These are phyloP conservation scores for Todiramphus saurophagus DNA, from an alignment of 2,113 vertebrate species.

Conservation along the genomic window DNA sequence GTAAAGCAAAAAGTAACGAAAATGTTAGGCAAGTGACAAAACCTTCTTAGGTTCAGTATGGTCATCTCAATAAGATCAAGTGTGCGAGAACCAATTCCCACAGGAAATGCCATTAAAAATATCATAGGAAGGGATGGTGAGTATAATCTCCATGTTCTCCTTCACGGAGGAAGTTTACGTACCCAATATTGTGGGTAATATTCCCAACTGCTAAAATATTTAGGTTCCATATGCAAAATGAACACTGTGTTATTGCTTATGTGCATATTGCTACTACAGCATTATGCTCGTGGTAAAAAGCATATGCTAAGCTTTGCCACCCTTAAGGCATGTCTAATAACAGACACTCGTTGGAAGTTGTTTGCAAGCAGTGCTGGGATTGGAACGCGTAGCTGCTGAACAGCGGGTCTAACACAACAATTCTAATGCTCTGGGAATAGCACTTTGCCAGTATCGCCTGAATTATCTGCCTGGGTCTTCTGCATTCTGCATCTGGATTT, in stretches of 20 bases:
- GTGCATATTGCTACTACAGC: neutral
- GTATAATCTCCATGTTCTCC: neutral
- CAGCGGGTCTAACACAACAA: neutral
- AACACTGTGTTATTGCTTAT: neutral
- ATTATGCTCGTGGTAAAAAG: neutral
- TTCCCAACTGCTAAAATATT: constrained; percentile 45
- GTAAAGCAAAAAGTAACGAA: neutral
- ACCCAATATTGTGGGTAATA: neutral
- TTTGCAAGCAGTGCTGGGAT: neutral
- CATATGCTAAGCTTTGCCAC: neutral
- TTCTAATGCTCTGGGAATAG: neutral
- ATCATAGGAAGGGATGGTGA: neutral
- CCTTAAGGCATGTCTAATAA: neutral
- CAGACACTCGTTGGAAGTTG: neutral
- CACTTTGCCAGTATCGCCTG: neutral
- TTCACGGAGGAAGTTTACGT: neutral
- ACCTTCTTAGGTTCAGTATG: neutral
- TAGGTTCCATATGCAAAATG: constrained; percentile 5
- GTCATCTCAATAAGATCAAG: neutral
- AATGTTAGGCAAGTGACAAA: neutral
- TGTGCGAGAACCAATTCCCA: neutral
- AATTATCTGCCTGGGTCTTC: neutral
- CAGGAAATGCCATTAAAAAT: neutral
- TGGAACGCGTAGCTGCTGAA: neutral
- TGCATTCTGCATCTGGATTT: neutral